Evolutionary conservation across 2,888 invertebrate genomes (phyloP), one percentile per base, ranked within the genome.

Genomic region (Meiosimyza platycephala): DNA sequence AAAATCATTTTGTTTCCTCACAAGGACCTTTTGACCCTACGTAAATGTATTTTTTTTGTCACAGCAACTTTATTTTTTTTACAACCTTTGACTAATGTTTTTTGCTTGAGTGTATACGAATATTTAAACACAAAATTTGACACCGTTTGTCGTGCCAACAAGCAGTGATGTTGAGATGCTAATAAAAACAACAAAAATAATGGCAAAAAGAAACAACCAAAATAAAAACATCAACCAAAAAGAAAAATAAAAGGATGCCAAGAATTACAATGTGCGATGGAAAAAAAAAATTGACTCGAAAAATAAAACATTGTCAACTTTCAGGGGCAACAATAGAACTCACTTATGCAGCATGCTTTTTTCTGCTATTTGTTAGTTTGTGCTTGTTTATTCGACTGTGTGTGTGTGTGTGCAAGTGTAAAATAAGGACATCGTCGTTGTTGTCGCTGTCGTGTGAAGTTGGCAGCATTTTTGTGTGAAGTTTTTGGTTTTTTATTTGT

Each of bases 241-340:
- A n/a, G 28, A 3, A 57, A 57, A 22, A 57, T 18, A 18, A 28
- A 57, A 12, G n/a, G n/a, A 57, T 40, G 28, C 16, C 16, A 57
- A 57, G 15, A 40, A 9, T 11, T 57, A 18, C 57, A 12, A 22
- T 16, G 28, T 13, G 55, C 57, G 18, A 67, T 13, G 33, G 28
- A 67, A n/a, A 57, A 33, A 57, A 33, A 52, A 9, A 60, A 40
- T 40, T 40, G 40, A 40, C 40, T 40, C 40, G 40, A n/a, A 60
- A 50, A 48, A 50, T 28, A 62, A 62, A 60, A 62, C 33, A 33
- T 62, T 70, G 69, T 62, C 60, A 50, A 70, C 69, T 62, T 70
- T 70, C 62, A 62, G 69, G 69, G 62, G 62, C 62, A 57, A 52
- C 69, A 70, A 51, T n/a, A 62, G 62, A 70, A 50, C 33, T 69